These are phyloP conservation scores for Cyprinodon brontotheroides DNA, from an alignment of 2,113 vertebrate genomes.

Conservation along the genomic window DNA sequence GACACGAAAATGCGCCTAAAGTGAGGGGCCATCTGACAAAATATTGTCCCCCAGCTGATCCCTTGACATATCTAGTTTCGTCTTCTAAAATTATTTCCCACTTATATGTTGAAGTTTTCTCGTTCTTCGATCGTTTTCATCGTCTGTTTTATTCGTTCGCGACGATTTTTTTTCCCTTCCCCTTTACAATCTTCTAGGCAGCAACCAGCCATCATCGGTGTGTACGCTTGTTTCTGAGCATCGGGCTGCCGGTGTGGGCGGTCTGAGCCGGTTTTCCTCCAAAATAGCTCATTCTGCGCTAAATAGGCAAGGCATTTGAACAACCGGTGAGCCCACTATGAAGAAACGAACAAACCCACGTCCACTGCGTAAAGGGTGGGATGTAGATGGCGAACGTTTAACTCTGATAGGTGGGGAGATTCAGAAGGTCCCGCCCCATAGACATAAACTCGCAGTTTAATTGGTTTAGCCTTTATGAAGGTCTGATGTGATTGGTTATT, in stretches of 20 bases:
- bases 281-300: constrained; percentile 69
- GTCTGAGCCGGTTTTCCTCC: constrained; percentile 46
- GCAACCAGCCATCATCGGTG: constrained; percentile 67
- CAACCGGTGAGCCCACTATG: neutral
- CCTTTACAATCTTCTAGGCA: constrained; percentile 73
- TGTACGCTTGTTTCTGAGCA: neutral
- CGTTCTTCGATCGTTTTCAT: constrained; percentile 59
- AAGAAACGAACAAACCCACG: constrained; percentile 56
- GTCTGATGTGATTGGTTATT: constrained; percentile 24
- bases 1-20: constrained; percentile 72
- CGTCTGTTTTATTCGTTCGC: constrained; percentile 48
- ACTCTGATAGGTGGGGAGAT: constrained; percentile 34
- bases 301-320: constrained; percentile 28
- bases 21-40: constrained; percentile 72
- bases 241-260: constrained; percentile 41
- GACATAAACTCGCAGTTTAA: neutral
- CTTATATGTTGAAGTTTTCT: constrained; percentile 47
- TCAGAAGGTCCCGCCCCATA: constrained; percentile 28
- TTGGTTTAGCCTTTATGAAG: constrained; percentile 41
- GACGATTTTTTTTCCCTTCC: constrained; percentile 71
- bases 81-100: constrained; percentile 44
- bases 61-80: constrained; percentile 54
- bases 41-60: constrained; percentile 53
- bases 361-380: constrained; percentile 58
- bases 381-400: rapidly evolving